These are phyloP conservation scores for Drosophila cyrtoloma DNA, from an alignment of 2,888 invertebrate species.

Conservation along the genomic window DNA sequence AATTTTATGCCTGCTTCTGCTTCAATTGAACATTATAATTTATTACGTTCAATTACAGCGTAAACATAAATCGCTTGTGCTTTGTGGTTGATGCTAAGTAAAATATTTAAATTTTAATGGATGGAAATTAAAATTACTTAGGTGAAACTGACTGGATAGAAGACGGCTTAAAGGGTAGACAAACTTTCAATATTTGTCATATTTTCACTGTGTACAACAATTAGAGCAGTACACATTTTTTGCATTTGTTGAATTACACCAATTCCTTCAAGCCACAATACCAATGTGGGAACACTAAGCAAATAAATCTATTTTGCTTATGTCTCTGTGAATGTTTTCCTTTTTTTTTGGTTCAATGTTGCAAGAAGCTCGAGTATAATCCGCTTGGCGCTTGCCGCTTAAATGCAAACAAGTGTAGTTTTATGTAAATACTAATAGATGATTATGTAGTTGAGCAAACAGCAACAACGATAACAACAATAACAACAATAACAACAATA, in stretches of 20 bases:
- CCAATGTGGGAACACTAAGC: constrained; percentile 2
- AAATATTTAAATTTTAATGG: not conserved
- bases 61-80: too few relatives aligned
- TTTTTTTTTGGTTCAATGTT: constrained; percentile 6
- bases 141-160: not conserved
- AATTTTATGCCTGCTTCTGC: not conserved
- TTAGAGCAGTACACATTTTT: constrained; percentile 12
- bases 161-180: constrained; percentile 12
- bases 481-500: constrained; percentile 35
- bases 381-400: constrained; percentile 74
- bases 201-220: constrained; percentile 30
- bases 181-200: constrained; percentile 27
- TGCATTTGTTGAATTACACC: constrained; percentile 21
- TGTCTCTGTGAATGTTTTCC: not conserved
- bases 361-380: constrained; percentile 48
- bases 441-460: constrained; percentile 80
- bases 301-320: constrained; percentile 34
- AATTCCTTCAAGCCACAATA: constrained; percentile 15
- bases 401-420: constrained; percentile 81
- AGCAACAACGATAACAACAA: constrained; percentile 48
- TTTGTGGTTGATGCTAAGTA: not conserved
- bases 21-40: not conserved
- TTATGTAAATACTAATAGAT: constrained; percentile 79
- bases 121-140: not conserved
- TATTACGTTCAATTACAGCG: not conserved